phyloP scores from a whole-genome alignment of 2,888 invertebrate species.

The Diarsia mendica region DNA sequence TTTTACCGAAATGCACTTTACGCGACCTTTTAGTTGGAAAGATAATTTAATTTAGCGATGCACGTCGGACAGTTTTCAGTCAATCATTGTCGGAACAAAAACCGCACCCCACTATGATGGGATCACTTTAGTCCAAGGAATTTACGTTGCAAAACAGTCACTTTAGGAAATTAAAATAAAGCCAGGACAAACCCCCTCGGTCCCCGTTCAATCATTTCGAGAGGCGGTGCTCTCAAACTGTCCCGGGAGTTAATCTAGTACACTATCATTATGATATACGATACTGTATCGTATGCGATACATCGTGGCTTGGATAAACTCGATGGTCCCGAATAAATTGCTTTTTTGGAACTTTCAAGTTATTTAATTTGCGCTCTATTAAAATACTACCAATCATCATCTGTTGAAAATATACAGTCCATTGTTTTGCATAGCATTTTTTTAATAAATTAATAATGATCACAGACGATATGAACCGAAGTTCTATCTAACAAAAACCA shows the following conservation, averaged over 20 bases:
- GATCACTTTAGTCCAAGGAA: slow-evolving; percentile 78
- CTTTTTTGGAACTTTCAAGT: neutral
- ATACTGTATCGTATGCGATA: slow-evolving; percentile 69
- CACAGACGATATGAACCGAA: neutral
- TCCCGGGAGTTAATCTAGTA: slow-evolving; percentile 82
- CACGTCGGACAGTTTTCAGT: slow-evolving; percentile 69
- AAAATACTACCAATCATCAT: neutral
- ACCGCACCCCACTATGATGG: slow-evolving; percentile 75
- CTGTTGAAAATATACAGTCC: too few species aligned
- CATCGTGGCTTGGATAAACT: slow-evolving; percentile 19
- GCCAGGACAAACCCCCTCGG: slow-evolving; percentile 84
- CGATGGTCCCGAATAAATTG: neutral
- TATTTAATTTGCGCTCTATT: neutral
- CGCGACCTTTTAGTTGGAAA: slow-evolving; percentile 55
- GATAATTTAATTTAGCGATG: slow-evolving; percentile 59
- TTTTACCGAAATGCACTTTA: slow-evolving; percentile 66
- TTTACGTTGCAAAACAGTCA: slow-evolving; percentile 88
- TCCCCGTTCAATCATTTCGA: slow-evolving; percentile 90
- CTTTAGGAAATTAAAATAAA: slow-evolving; percentile 90
- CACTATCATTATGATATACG: slow-evolving; percentile 75
- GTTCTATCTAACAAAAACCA: slow-evolving; percentile 4
- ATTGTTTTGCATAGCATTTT: neutral
- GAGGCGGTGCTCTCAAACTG: slow-evolving; percentile 83
- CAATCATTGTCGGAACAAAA: slow-evolving; percentile 73
- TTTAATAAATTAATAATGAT: neutral